Percentiles rank a stretch among this genome's conserved stretches.
Evolutionary conservation across 2,797 vertebrate species (phyloP).

Genomic region (Pipistrellus kuhlii): DNA sequence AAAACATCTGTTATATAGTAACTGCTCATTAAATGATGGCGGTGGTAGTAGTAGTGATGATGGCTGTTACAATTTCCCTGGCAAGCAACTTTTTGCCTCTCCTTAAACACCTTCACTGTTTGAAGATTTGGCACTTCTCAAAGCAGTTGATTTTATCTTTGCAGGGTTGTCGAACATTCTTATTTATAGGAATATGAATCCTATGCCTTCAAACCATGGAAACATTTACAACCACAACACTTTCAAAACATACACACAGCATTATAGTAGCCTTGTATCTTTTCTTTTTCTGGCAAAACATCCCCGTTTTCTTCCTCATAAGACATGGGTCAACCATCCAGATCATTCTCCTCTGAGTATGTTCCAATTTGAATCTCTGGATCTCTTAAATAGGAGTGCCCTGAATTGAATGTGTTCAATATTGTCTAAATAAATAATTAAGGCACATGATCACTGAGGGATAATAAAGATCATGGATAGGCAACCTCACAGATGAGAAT

Average conservation of each 20-base stretch:
- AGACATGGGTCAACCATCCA: neutral
- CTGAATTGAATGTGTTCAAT: slow-evolving; percentile 32
- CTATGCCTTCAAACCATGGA: slow-evolving; percentile 4
- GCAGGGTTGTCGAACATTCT: neutral
- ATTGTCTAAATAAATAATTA: slow-evolving; percentile 48
- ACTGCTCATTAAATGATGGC: neutral
- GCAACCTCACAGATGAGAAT: neutral
- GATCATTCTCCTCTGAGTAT: neutral
- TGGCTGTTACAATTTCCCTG: neutral
- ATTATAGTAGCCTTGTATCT: neutral
- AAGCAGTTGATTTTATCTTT: neutral
- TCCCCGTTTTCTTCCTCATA: slow-evolving; percentile 8
- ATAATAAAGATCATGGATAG: slow-evolving; percentile 4
- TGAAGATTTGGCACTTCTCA: neutral
- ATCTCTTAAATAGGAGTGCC: neutral
- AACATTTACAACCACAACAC: neutral
- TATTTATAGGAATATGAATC: slow-evolving; percentile 29
- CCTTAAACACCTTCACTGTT: neutral
- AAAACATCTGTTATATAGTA: neutral
- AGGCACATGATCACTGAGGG: neutral
- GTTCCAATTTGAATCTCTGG: neutral
- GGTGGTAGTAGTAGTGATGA: neutral
- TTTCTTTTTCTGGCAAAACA: neutral
- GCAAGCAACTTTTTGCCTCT: neutral
- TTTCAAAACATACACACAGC: neutral